Evolutionary conservation across 1,140 invertebrate genomes (phyloP), one percentile per base, ranked within the genome.

Genomic region (Mya arenaria): DNA sequence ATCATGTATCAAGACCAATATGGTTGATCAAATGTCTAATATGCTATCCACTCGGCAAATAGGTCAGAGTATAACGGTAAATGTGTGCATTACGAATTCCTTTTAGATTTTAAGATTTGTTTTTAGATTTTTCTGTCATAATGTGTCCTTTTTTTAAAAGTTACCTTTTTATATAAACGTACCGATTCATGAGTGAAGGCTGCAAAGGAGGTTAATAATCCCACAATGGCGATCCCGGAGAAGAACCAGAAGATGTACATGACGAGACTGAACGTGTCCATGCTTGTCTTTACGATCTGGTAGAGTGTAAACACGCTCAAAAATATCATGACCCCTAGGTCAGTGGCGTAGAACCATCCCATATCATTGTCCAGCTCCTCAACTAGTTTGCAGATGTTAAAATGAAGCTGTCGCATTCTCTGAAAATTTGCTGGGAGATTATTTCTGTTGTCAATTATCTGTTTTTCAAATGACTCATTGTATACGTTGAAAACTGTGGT

Each of bases 361-460:
- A 72, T 28, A 55, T 72, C 68, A 15, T 52, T 5, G 30, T 72
- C 68, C 34, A 72, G 52, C 28, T 72, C 68, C 19, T 23, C 36
- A 6, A 72, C 68, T 55, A 72, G 68, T 52, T 72, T 72, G 68
- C 68, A 55, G 17, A 72, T 17, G 23, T 72, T 55, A 4, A 55
- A 1, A 55, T 72, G 68, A 44, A 72, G 68, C 68, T 55, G 68
- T 55, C 68, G 68, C 13, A 72, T 13, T 44, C 36, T 52, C 56
- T 72, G 68, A 34, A 72, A 55, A 55, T 55, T 34, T 4, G 15
- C 25, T 5, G 68, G 4, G n/a, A n/a, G n/a, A n/a, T n/a, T n/a
- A n/a, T n/a, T n/a, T n/a, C n/a, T n/a, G n/a, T n/a, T n/a, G n/a
- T n/a, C n/a, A n/a, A n/a, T n/a, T n/a, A n/a, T n/a, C n/a, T n/a